Evolutionary conservation across 2,797 vertebrate species (phyloP).

Genomic region (Lates japonicus): DNA sequence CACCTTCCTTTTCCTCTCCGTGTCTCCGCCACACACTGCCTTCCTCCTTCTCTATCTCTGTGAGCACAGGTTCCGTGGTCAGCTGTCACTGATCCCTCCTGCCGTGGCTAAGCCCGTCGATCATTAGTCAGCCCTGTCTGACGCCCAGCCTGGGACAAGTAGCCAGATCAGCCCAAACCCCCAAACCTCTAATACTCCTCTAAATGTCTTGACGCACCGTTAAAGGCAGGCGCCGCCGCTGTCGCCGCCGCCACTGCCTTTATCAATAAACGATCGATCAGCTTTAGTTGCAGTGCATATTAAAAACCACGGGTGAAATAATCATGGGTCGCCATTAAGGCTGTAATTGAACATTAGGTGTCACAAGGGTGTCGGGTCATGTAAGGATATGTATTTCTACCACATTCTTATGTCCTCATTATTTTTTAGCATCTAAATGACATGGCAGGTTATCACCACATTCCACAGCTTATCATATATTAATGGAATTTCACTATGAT

Average conservation of each 20-base stretch:
- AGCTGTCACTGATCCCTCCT: conserved; percentile 71
- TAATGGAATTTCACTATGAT: neutral
- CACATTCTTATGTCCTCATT: conserved; percentile 23
- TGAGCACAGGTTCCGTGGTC: conserved; percentile 64
- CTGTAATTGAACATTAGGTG: conserved; percentile 18
- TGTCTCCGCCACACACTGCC: neutral
- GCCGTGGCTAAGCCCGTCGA: conserved; percentile 46
- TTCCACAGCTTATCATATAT: neutral
- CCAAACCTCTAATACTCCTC: conserved; percentile 66
- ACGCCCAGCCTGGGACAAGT: conserved; percentile 64
- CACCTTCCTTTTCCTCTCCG: neutral
- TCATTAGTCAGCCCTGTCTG: conserved; percentile 75
- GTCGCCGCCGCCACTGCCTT: no score
- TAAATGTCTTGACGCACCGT: conserved; percentile 49
- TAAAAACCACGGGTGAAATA: conserved; percentile 28
- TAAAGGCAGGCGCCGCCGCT: conserved; percentile 6
- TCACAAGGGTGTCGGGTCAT: conserved; percentile 17
- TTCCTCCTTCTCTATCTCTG: conserved; percentile 38
- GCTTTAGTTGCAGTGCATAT: neutral
- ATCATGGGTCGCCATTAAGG: conserved; percentile 6
- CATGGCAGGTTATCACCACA: conserved; percentile 25
- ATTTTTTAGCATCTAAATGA: conserved; percentile 38
- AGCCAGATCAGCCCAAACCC: conserved; percentile 65
- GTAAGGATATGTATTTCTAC: neutral
- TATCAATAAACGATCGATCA: conserved; percentile 32